A percentile compares a stretch with the other conserved stretches of the same genome.
phyloP scores from a whole-genome alignment of 2,888 invertebrate species.

The Marasmarcha lunaedactyla region DNA sequence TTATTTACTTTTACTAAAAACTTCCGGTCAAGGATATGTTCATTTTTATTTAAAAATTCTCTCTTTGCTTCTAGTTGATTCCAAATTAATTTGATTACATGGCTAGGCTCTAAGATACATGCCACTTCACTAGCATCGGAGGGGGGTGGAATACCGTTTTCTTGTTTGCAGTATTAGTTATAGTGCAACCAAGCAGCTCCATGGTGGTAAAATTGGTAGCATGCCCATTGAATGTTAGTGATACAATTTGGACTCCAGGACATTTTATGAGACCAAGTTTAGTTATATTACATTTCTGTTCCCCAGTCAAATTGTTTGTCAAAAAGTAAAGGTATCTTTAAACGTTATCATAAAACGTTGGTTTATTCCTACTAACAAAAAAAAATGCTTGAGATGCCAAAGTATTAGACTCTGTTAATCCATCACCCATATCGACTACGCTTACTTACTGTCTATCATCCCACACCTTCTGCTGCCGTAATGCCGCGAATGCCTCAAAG shows the following conservation, averaged over 20 bases:
- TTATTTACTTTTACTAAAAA: not conserved
- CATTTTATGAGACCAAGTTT: slow-evolving; percentile 11
- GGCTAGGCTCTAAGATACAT: slow-evolving; percentile 14
- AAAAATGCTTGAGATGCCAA: slow-evolving; percentile 11
- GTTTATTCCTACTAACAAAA: slow-evolving; percentile 12
- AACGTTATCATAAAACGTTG: too few species aligned
- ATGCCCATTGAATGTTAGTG: slow-evolving; percentile 15
- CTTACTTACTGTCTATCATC: too few species aligned
- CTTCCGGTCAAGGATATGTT: not conserved
- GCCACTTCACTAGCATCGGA: slow-evolving; percentile 9
- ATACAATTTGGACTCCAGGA: slow-evolving; percentile 13
- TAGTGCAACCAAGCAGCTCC: slow-evolving; percentile 13
- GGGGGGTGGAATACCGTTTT: slow-evolving; percentile 13
- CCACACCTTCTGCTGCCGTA: too few species aligned
- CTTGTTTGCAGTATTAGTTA: slow-evolving; percentile 10
- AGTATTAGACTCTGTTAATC: too few species aligned
- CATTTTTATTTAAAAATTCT: not conserved
- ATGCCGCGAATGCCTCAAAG: slow-evolving; percentile 7
- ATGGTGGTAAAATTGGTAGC: slow-evolving; percentile 15
- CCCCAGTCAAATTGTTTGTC: slow-evolving; percentile 7
- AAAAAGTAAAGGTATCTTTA: slow-evolving; percentile 13
- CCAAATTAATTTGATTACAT: slow-evolving; percentile 4
- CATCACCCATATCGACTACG: too few species aligned
- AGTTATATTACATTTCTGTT: slow-evolving; percentile 10
- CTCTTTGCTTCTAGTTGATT: not conserved